Conservation (phyloP, 2,888 invertebrate genomes). For the Rhyacophila evoluta region DNA sequence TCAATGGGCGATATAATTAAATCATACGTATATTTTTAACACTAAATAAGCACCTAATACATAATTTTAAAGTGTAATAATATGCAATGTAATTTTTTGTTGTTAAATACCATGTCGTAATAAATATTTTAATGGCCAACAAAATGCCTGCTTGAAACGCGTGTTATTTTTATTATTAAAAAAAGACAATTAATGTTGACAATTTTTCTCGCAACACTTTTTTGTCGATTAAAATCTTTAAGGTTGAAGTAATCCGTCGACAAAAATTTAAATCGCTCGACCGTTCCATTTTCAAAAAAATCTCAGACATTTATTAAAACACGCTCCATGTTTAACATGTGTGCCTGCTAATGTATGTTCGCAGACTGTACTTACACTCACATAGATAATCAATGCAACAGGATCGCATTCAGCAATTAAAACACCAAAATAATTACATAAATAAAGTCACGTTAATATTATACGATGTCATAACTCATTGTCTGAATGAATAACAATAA, state of each 20-base stretch:
- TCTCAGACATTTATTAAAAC: constrained; percentile 49
- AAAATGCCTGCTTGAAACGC: neutral
- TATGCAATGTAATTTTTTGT: too few species aligned
- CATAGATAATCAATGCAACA: neutral
- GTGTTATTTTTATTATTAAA: constrained; percentile 14
- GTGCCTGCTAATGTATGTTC: neutral
- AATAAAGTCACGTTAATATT: too few species aligned
- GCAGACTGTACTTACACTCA: neutral
- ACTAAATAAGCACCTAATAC: too few species aligned
- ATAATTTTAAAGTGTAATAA: too few species aligned
- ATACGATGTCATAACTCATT: too few species aligned
- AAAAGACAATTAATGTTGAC: constrained; percentile 36
- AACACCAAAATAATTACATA: neutral
- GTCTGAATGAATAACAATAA: too few species aligned
- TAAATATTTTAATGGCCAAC: constrained; percentile 1
- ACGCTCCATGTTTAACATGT: constrained; percentile 27
- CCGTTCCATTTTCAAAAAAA: constrained; percentile 46
- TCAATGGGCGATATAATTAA: too few species aligned
- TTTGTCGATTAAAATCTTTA: constrained; percentile 43
- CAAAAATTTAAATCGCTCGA: constrained; percentile 49
- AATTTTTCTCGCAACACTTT: constrained; percentile 44
- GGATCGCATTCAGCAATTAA: neutral
- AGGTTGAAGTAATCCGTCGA: constrained; percentile 35
- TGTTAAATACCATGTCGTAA: neutral
- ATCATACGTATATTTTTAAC: too few species aligned